Evolutionary conservation across 2,113 vertebrate genomes (phyloP).

Genomic region (Chamaetylas fuelleborni): DNA sequence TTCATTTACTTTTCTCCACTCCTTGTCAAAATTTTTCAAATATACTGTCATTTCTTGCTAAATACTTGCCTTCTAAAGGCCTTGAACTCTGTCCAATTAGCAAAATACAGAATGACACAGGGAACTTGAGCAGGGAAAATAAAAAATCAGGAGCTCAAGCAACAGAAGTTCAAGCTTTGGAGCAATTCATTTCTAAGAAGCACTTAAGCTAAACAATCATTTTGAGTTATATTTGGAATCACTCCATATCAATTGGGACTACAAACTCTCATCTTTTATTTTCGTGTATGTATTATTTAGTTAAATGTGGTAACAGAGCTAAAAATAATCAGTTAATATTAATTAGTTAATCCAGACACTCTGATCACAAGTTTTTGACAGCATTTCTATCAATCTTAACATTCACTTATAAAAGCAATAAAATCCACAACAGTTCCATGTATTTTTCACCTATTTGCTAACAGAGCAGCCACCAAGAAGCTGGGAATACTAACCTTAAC

Average conservation of each 20-base stretch:
- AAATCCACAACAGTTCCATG: background rate
- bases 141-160: background rate
- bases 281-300: background rate
- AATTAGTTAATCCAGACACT: background rate
- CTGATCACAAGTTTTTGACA: background rate
- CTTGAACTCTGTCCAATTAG: background rate
- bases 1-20: background rate
- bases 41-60: constrained; percentile 8
- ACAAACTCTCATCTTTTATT: background rate
- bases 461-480: background rate
- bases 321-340: background rate
- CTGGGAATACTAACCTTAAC: background rate
- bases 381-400: background rate
- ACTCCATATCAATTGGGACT: background rate
- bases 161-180: background rate
- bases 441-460: background rate
- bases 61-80: constrained; percentile 28
- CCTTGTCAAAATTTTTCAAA: background rate
- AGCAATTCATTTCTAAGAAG: background rate
- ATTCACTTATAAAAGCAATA: background rate
- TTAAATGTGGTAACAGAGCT: background rate
- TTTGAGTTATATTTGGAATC: background rate
- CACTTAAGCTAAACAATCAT: background rate
- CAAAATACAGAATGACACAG: constrained; percentile 9
- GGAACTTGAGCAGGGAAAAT: background rate